These are phyloP conservation scores for Python bivittatus DNA, from an alignment of 2,113 vertebrate species.

Conservation along the genomic window DNA sequence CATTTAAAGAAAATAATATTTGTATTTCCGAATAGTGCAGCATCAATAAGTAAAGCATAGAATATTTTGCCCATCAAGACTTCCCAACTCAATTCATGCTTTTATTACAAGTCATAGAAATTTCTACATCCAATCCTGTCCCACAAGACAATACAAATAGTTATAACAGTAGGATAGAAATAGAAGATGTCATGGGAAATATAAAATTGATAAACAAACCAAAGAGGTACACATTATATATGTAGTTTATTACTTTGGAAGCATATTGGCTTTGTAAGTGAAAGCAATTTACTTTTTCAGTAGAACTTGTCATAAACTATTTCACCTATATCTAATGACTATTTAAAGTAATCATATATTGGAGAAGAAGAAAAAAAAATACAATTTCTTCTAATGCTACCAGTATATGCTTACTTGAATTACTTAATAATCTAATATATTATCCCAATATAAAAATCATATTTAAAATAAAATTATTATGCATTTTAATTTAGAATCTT, in stretches of 20 bases:
- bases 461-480: constrained; percentile 59
- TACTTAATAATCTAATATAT: constrained; percentile 2
- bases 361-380: constrained; percentile 36
- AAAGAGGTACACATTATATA: background rate
- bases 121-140: background rate
- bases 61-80: constrained; percentile 7
- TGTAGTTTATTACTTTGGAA: constrained; percentile 8
- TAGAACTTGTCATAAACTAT: constrained; percentile 1
- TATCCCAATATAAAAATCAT: background rate
- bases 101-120: background rate
- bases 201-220: background rate
- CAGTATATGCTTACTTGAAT: constrained; percentile 29
- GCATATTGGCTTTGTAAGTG: background rate
- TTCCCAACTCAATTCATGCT: background rate
- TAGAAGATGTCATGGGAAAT: constrained; percentile 1
- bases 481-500: constrained; percentile 61
- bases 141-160: background rate
- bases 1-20: background rate
- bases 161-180: background rate
- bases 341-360: constrained; percentile 24
- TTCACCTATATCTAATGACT: constrained; percentile 26
- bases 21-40: background rate
- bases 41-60: constrained; percentile 6
- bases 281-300: constrained; percentile 24
- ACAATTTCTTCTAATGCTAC: constrained; percentile 19